These are phyloP conservation scores for Seriola quinqueradiata DNA, from an alignment of 2,113 vertebrate genomes.

Conservation along the genomic window DNA sequence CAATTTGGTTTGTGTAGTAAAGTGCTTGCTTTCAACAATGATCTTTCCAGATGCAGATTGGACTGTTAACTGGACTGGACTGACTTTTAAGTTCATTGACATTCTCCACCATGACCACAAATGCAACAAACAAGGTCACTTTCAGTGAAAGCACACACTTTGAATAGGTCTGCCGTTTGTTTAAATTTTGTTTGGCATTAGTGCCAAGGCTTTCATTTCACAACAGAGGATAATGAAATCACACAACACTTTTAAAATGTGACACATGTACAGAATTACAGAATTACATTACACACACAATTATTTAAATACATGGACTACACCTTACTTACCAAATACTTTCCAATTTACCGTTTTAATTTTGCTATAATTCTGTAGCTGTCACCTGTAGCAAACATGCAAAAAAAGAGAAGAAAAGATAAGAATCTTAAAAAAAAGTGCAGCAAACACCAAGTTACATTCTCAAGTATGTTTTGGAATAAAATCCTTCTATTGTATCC, in stretches of 20 bases:
- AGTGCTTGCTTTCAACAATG: conserved; percentile 4
- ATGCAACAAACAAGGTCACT: neutral
- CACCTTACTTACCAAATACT: neutral
- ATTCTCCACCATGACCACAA: conserved; percentile 23
- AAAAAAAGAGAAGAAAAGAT: neutral
- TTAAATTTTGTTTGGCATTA: conserved; percentile 7
- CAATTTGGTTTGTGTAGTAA: conserved; percentile 36
- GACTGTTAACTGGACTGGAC: neutral
- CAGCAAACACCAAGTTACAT: conserved; percentile 11
- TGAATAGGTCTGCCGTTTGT: conserved; percentile 3
- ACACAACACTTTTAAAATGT: neutral
- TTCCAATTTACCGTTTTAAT: neutral
- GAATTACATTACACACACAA: neutral
- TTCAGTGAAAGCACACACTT: neutral
- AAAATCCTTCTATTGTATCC: conserved; percentile 36
- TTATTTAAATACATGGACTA: neutral
- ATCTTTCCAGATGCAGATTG: conserved; percentile 8
- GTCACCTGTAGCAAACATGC: neutral
- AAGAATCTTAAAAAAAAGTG: neutral
- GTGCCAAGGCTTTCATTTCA: neutral
- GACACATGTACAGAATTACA: neutral
- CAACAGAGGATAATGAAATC: neutral
- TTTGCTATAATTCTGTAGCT: neutral
- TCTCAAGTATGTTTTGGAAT: conserved; percentile 19
- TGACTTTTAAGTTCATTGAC: neutral